phyloP scores from a whole-genome alignment of 2,797 vertebrate genomes.

The Heterohyrax brucei region DNA sequence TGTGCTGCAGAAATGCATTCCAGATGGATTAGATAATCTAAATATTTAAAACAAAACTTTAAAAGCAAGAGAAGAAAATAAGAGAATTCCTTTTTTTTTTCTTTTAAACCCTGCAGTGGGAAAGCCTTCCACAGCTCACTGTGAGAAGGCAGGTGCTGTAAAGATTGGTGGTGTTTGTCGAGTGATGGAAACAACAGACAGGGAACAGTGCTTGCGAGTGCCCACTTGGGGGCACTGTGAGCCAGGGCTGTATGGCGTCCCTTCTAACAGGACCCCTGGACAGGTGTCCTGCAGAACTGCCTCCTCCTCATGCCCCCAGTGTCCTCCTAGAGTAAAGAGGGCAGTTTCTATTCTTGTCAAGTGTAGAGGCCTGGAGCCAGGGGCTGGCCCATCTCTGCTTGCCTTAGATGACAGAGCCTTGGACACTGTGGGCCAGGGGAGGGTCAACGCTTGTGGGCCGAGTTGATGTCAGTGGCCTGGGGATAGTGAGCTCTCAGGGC shows the following conservation, averaged over 20 bases:
- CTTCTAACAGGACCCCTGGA: background rate
- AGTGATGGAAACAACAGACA: background rate
- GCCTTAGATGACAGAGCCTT: background rate
- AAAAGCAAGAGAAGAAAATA: background rate
- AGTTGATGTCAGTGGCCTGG: background rate
- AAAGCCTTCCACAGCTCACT: background rate
- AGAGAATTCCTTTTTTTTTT: background rate
- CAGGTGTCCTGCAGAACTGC: rapidly evolving
- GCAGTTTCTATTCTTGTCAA: background rate
- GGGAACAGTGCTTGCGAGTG: background rate
- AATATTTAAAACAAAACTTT: background rate
- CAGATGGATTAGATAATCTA: background rate
- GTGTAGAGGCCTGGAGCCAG: too few relatives aligned
- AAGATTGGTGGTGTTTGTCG: background rate
- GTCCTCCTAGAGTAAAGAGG: rapidly evolving
- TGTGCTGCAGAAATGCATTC: background rate
- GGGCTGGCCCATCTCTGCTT: rapidly evolving
- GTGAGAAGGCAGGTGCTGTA: background rate
- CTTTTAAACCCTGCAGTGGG: background rate
- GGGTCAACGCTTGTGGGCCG: rapidly evolving
- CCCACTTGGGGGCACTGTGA: constrained; percentile 63
- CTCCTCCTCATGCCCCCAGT: background rate
- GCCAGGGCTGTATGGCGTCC: background rate
- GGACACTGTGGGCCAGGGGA: rapidly evolving
- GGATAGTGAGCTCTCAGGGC: rapidly evolving